Conservation (phyloP, 2,113 vertebrate species). For the Ailuropoda melanoleuca region DNA sequence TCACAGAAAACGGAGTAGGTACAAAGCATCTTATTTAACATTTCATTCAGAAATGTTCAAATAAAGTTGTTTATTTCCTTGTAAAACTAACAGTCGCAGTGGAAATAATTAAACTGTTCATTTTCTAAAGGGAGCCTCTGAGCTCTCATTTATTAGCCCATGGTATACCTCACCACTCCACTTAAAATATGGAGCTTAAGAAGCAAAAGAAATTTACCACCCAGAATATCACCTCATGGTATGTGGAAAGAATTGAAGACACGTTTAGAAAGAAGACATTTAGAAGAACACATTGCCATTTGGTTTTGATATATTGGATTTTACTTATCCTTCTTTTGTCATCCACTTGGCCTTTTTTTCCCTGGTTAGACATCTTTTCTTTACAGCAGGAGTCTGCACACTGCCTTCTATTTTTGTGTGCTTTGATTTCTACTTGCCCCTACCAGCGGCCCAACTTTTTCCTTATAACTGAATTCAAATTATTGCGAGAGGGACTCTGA, state of each 20-base stretch:
- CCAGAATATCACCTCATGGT: not conserved
- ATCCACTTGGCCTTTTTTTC: not conserved
- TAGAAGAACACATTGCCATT: not conserved
- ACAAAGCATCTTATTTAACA: slow-evolving; percentile 22
- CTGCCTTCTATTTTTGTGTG: not conserved
- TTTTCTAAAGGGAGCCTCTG: slow-evolving; percentile 3
- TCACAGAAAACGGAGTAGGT: not conserved
- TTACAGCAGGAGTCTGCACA: not conserved
- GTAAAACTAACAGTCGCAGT: not conserved
- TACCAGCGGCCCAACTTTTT: not conserved
- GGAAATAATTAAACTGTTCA: not conserved
- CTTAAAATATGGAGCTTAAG: not conserved
- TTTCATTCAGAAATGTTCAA: not conserved
- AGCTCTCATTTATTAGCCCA: not conserved
- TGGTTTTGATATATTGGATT: not conserved
- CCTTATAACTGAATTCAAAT: not conserved
- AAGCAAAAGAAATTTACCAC: not conserved
- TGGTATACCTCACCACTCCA: not conserved
- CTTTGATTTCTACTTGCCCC: not conserved
- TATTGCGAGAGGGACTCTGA: not conserved
- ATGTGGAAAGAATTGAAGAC: not conserved
- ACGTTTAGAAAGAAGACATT: not conserved
- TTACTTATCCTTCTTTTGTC: not conserved
- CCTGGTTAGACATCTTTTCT: not conserved
- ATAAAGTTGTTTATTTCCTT: not conserved